These are phyloP conservation scores for Pseudococcus viburni DNA, from an alignment of 2,888 invertebrate genomes.

Conservation along the genomic window DNA sequence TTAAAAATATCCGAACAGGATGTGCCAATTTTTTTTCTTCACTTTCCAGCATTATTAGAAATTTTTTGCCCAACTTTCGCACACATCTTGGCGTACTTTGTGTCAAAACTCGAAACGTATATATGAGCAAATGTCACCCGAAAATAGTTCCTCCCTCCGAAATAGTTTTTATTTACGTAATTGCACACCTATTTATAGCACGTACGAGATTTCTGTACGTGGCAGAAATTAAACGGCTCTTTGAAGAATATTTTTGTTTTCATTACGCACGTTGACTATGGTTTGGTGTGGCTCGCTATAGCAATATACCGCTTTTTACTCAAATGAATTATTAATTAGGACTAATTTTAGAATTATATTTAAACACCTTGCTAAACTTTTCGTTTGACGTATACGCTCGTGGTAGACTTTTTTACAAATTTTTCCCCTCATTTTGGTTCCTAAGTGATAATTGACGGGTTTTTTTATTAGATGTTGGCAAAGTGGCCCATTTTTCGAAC, in stretches of 20 bases:
- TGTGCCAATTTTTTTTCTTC: constrained; percentile 4
- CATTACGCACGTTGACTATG: constrained; percentile 2
- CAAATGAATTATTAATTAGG: constrained; percentile 37
- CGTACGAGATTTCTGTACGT: background rate
- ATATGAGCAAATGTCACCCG: constrained; percentile 12
- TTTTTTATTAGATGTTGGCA: background rate
- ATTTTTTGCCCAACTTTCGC: constrained; percentile 11
- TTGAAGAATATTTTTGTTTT: constrained; percentile 49
- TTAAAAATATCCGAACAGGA: constrained; percentile 1
- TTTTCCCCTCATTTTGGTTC: background rate
- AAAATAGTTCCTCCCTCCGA: constrained; percentile 21
- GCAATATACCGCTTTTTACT: background rate
- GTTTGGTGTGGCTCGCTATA: background rate
- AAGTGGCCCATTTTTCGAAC: background rate
- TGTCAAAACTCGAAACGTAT: constrained; percentile 29
- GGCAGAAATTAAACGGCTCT: constrained; percentile 37
- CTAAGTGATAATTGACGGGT: background rate
- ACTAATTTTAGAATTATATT: constrained; percentile 26
- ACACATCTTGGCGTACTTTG: background rate
- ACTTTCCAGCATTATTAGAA: background rate
- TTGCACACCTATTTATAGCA: constrained; percentile 41
- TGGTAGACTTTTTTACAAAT: background rate
- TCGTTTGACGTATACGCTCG: background rate
- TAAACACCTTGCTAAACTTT: background rate
- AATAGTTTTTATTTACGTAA: constrained; percentile 48